Evolutionary conservation across 2,797 vertebrate genomes (phyloP).

Genomic region (Brotula barbata): DNA sequence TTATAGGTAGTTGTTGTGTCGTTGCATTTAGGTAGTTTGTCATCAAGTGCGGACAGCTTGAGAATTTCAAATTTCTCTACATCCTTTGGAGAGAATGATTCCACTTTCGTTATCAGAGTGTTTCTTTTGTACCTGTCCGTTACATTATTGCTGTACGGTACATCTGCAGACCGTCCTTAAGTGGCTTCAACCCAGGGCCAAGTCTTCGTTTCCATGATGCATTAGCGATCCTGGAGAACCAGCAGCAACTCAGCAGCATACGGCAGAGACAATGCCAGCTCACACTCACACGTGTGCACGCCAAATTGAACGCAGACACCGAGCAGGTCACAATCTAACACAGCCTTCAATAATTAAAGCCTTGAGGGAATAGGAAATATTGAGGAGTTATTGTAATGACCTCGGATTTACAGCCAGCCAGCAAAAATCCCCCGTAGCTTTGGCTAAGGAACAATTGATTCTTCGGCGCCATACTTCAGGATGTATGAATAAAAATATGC

Average conservation of each 20-base stretch:
- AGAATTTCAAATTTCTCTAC: too few relatives aligned
- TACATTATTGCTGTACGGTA: slow-evolving; percentile 4
- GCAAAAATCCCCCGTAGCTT: slow-evolving; percentile 1
- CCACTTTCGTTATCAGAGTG: slow-evolving; percentile 12
- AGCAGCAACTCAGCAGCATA: slow-evolving; percentile 7
- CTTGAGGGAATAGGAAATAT: slow-evolving; percentile 14
- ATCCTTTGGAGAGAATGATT: too few relatives aligned
- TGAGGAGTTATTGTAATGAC: slow-evolving; percentile 16
- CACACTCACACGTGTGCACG: not conserved
- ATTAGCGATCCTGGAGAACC: slow-evolving; percentile 14
- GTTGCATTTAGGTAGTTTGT: too few relatives aligned
- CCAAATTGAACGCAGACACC: not conserved
- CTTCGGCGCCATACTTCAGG: slow-evolving; percentile 8
- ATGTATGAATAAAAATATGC: slow-evolving; percentile 11
- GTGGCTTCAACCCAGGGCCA: slow-evolving; percentile 15
- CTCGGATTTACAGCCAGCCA: slow-evolving; percentile 19
- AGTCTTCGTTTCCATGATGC: slow-evolving; percentile 21
- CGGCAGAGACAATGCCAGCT: not conserved
- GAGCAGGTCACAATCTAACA: slow-evolving; percentile 20
- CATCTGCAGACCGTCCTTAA: slow-evolving; percentile 13
- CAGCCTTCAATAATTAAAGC: slow-evolving; percentile 30
- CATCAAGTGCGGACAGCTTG: too few relatives aligned
- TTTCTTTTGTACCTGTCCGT: slow-evolving; percentile 23
- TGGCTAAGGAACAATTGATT: slow-evolving; percentile 24
- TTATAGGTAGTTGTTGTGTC: too few relatives aligned